Evolutionary conservation across 2,113 vertebrate genomes (phyloP), one percentile per base, ranked within the genome.

Genomic region (Triplophysa tibetana): DNA sequence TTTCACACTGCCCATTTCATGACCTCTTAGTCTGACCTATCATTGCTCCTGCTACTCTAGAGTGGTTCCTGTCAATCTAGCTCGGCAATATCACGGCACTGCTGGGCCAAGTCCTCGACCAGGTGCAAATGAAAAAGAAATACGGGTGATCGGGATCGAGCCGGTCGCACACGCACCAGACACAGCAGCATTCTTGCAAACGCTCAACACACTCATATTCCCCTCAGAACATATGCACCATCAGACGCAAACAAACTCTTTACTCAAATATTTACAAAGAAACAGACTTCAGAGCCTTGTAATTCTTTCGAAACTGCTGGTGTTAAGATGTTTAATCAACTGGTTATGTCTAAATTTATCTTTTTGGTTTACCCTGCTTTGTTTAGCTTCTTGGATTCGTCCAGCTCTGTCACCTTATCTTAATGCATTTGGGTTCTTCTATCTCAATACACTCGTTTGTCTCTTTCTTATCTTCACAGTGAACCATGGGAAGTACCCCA

Each of bases 401-500:
- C 56, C 70, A 1, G 2, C 14, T 12, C 26, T 67, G 29, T 45
- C 17, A 4, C 19, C 76, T 56, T 68, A n/a, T 67, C 70, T 58
- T 50, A 56, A 52, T 74, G 61, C 38, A 56, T 69, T 19, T 10
- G n/a, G 43, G 24, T 58, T 26, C 29, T 75, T 41, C 54, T 56
- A 66, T 38, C 54, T 54, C 50, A 26, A 17, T 73, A 60, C 12
- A 61, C 26, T 69, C 8, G 4, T 74, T 14, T 45, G 85, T 52
- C 70, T 45, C 66, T 77, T 26, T 76, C 8, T 66, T 77, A 56
- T 24, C 21, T 56, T 54, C 62, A 63, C 85, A 97, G 97, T 95
- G 69, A 93, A 93, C 75, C 94, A 96, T 84, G 94, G 90, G 62
- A 93, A 89, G 86, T 95, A 96, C 89, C 93, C 95, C 0, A 96